phyloP scores from a whole-genome alignment of 2,888 invertebrate genomes.

The Lucinisca nassula region DNA sequence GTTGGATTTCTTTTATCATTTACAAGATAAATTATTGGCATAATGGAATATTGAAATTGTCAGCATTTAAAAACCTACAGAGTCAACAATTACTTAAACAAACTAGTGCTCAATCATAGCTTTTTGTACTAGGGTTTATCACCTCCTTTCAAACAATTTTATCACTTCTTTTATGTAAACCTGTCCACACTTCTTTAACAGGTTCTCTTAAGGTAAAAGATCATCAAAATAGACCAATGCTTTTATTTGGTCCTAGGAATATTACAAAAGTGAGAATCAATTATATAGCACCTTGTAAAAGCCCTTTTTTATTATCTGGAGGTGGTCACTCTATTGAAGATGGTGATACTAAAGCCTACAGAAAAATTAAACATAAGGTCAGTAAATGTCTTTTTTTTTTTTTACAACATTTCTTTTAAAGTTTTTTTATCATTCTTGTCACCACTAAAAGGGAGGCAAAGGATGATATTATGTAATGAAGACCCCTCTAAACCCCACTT shows the following conservation, averaged over 20 bases:
- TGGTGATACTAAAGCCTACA: too few relatives aligned
- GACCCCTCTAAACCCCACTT: too few relatives aligned
- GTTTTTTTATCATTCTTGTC: too few relatives aligned
- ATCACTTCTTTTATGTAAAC: background rate
- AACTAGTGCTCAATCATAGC: background rate
- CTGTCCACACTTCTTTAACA: background rate
- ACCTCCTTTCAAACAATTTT: background rate
- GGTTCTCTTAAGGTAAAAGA: background rate
- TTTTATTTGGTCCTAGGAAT: background rate
- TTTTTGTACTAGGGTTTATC: background rate
- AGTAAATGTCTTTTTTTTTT: too few relatives aligned
- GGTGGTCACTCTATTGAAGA: background rate
- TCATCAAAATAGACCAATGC: background rate
- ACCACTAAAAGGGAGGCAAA: too few relatives aligned
- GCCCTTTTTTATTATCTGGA: background rate
- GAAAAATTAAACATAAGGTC: too few relatives aligned
- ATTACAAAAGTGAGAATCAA: background rate
- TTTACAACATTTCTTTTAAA: too few relatives aligned
- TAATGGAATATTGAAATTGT: background rate
- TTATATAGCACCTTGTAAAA: background rate
- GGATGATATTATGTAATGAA: too few relatives aligned
- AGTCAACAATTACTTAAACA: background rate
- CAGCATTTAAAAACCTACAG: background rate
- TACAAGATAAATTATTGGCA: background rate
- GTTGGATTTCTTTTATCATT: conserved; percentile 11